Evolutionary conservation across 1,140 invertebrate genomes (phyloP).

Genomic region (Brachionus sp.): DNA sequence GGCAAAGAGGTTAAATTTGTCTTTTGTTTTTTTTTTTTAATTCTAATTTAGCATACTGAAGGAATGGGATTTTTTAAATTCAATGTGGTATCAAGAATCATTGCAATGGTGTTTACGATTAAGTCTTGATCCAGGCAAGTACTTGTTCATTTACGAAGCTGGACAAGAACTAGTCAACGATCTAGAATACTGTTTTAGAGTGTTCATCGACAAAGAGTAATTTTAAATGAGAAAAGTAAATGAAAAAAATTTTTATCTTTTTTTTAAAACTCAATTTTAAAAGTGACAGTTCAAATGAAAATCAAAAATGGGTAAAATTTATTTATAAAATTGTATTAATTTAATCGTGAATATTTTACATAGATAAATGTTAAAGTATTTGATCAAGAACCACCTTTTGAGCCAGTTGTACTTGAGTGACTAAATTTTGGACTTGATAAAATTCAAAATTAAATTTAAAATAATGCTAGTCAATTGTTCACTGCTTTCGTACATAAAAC

Average conservation of each 20-base stretch:
- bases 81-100: constrained; percentile 39
- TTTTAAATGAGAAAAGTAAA: neutral
- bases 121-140: constrained; percentile 24
- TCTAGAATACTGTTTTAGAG: constrained; percentile 33
- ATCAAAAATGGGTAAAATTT: constrained; percentile 30
- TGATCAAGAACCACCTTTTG: constrained; percentile 32
- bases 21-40: neutral
- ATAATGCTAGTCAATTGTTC: neutral
- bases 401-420: neutral
- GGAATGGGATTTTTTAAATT: constrained; percentile 30
- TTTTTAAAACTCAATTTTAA: neutral
- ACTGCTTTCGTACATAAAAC: neutral
- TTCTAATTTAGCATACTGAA: neutral
- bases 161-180: constrained; percentile 4
- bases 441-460: neutral
- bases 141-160: constrained; percentile 29
- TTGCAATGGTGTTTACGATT: constrained; percentile 44
- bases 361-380: constrained; percentile 26
- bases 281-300: neutral
- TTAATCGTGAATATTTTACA: neutral
- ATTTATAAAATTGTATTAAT: neutral
- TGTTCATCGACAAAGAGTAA: constrained; percentile 34
- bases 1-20: neutral
- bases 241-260: neutral
- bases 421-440: constrained; percentile 18